Evolutionary conservation across 1,140 invertebrate genomes (phyloP).

Genomic region (Pseudachorutes palmiensis): DNA sequence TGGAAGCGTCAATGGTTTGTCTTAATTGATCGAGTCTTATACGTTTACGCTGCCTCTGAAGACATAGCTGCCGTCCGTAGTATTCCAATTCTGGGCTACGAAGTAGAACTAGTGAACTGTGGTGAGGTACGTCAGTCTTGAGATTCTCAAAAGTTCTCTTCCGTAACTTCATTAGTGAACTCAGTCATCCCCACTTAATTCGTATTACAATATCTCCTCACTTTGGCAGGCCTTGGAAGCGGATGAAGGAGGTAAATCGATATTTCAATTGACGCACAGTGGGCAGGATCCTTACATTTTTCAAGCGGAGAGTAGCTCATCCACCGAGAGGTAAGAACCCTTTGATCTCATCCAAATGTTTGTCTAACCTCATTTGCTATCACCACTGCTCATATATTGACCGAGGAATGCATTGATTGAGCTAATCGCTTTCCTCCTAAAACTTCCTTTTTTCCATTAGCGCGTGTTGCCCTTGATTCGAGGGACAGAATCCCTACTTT

Average conservation of each 20-base stretch:
- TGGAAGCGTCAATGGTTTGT: conserved; percentile 58
- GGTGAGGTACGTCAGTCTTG: conserved; percentile 39
- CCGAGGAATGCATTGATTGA: background rate
- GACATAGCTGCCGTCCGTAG: conserved; percentile 52
- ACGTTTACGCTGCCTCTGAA: conserved; percentile 54
- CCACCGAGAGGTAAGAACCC: conserved; percentile 44
- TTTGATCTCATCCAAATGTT: background rate
- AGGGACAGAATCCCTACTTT: background rate
- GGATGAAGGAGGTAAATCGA: conserved; percentile 42
- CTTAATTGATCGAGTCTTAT: conserved; percentile 56
- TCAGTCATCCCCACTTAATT: background rate
- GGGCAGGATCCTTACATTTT: conserved; percentile 48
- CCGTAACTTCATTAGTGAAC: background rate
- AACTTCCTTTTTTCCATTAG: no score
- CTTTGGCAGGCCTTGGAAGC: conserved; percentile 39
- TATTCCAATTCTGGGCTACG: conserved; percentile 51
- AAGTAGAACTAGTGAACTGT: conserved; percentile 41
- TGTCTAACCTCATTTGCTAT: background rate
- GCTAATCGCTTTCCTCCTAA: background rate
- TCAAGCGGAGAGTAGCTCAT: conserved; percentile 43
- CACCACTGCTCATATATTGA: background rate
- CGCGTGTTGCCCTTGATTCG: no score
- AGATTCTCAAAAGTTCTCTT: background rate
- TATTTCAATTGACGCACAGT: conserved; percentile 50
- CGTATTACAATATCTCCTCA: conserved; percentile 5